These are phyloP conservation scores for Barypeithes pellucidus DNA, from an alignment of 2,888 invertebrate genomes.

Conservation along the genomic window DNA sequence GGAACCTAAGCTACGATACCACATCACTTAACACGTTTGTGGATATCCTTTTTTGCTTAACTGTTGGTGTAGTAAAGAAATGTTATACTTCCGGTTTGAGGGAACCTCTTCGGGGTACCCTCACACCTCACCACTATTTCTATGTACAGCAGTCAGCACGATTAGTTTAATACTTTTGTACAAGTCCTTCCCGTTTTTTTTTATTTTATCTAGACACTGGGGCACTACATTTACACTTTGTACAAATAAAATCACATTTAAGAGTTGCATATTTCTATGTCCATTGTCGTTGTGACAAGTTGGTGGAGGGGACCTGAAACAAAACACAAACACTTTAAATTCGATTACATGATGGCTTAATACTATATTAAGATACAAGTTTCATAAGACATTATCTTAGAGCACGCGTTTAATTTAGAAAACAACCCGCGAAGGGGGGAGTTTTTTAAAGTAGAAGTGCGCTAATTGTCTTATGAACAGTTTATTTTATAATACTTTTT, in stretches of 20 bases:
- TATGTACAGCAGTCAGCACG: conserved; percentile 68
- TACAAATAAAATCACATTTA: conserved; percentile 79
- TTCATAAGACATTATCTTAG: no score
- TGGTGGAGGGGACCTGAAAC: conserved; percentile 67
- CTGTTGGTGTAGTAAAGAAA: conserved; percentile 51
- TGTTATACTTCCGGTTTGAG: conserved; percentile 52
- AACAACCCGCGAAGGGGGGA: no score
- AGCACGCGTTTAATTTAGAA: no score
- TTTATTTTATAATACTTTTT: no score
- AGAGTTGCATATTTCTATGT: conserved; percentile 72
- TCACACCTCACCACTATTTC: conserved; percentile 64
- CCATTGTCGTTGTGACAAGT: conserved; percentile 70
- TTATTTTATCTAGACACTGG: conserved; percentile 68
- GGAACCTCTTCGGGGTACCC: conserved; percentile 65
- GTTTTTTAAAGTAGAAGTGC: no score
- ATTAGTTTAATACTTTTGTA: conserved; percentile 69
- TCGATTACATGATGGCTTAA: no score
- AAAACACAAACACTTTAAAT: conserved; percentile 47
- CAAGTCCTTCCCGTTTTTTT: conserved; percentile 68
- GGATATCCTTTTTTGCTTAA: conserved; percentile 61
- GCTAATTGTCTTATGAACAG: no score
- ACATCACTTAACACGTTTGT: conserved; percentile 68
- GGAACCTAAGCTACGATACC: conserved; percentile 72
- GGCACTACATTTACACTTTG: conserved; percentile 75
- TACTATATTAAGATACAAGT: no score